Evolutionary conservation across 2,888 invertebrate genomes (phyloP).

Genomic region (Campoplex nolae): DNA sequence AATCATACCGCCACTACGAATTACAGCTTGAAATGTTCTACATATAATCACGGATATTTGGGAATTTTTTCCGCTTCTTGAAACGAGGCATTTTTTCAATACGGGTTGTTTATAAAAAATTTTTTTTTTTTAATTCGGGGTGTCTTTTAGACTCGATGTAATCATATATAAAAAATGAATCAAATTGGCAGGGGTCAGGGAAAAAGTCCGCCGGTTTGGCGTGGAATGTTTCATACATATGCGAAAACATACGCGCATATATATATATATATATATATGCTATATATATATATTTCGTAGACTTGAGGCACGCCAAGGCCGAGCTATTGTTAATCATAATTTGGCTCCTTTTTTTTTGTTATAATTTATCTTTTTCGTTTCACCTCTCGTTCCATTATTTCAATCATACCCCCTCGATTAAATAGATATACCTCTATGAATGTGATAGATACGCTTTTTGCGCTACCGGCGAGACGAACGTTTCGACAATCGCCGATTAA

Average conservation of each 20-base stretch:
- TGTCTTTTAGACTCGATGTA: too few relatives aligned
- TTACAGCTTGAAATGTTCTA: too few relatives aligned
- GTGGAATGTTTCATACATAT: not conserved
- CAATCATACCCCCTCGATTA: not conserved
- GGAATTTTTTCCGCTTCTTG: too few relatives aligned
- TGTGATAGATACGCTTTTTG: not conserved
- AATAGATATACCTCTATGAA: not conserved
- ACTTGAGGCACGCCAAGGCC: conserved; percentile 68
- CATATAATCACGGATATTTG: too few relatives aligned
- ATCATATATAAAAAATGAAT: too few relatives aligned
- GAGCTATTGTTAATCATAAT: conserved; percentile 61
- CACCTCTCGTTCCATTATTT: not conserved
- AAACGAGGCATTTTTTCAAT: too few relatives aligned
- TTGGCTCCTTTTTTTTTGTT: conserved; percentile 42
- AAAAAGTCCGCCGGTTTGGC: too few relatives aligned
- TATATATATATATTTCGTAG: conserved; percentile 52
- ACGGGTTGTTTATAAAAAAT: too few relatives aligned
- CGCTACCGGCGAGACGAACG: not conserved
- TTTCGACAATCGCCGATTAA: not conserved
- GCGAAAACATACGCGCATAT: not conserved
- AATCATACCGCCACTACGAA: too few relatives aligned
- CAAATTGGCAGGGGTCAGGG: too few relatives aligned
- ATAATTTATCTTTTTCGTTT: conserved; percentile 19
- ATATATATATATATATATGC: not conserved
- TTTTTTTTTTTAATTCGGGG: too few relatives aligned